A percentile compares a stretch with the other conserved stretches of the same genome.
Conservation (phyloP, 2,888 invertebrate genomes). For the Aromia moschata region DNA sequence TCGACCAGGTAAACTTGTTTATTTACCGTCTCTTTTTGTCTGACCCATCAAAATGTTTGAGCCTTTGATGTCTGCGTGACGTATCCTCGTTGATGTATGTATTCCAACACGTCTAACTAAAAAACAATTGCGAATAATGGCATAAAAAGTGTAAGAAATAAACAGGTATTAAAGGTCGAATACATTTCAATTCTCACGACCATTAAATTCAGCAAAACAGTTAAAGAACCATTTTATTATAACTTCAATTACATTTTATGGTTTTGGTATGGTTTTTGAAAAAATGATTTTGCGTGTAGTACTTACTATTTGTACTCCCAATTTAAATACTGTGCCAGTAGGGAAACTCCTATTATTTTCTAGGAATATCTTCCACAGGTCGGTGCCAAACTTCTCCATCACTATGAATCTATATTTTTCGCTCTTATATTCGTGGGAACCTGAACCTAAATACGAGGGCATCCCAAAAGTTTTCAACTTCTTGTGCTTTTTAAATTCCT, state of each 20-base stretch:
- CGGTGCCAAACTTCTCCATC: slow-evolving; percentile 89
- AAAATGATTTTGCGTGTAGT: no score
- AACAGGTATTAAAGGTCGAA: neutral
- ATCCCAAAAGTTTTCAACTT: slow-evolving; percentile 81
- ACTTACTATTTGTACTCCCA: slow-evolving; percentile 86
- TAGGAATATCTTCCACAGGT: slow-evolving; percentile 81
- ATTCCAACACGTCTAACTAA: slow-evolving; percentile 88
- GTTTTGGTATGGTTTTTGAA: no score
- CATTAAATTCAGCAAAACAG: no score
- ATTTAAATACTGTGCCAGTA: slow-evolving; percentile 76
- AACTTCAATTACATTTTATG: no score
- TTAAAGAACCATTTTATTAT: no score
- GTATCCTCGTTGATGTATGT: slow-evolving; percentile 89
- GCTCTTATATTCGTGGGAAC: slow-evolving; percentile 79
- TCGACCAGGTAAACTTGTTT: slow-evolving; percentile 87
- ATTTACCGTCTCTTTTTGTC: slow-evolving; percentile 70
- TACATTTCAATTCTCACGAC: no score
- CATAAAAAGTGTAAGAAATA: neutral
- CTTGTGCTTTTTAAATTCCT: slow-evolving; percentile 73
- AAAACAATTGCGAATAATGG: slow-evolving; percentile 47
- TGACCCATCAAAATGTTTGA: slow-evolving; percentile 88
- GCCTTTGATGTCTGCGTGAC: slow-evolving; percentile 97
- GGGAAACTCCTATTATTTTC: slow-evolving; percentile 75
- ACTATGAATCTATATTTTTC: slow-evolving; percentile 88
- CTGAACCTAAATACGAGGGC: slow-evolving; percentile 85